phyloP scores from a whole-genome alignment of 2,888 invertebrate species.

The Dicycla oo region DNA sequence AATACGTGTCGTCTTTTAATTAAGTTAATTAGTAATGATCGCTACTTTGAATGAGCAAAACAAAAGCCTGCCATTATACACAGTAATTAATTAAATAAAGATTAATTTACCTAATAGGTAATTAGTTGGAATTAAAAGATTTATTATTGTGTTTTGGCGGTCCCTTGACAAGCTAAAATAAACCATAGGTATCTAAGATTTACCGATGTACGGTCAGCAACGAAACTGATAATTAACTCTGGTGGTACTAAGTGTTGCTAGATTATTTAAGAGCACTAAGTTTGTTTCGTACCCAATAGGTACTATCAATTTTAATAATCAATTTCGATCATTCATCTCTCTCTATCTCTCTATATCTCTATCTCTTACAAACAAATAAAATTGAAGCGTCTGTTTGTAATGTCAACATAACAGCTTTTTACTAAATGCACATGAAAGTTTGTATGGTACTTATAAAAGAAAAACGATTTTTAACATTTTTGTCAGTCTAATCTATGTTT shows the following conservation, averaged over 20 bases:
- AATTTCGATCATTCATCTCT: no score
- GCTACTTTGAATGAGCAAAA: not conserved
- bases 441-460: no score
- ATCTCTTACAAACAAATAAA: no score
- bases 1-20: not conserved
- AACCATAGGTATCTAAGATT: not conserved
- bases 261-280: not conserved
- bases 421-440: no score
- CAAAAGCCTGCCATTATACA: slow-evolving; percentile 12
- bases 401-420: no score
- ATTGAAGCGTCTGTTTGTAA: no score
- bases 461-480: no score
- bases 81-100: slow-evolving; percentile 67
- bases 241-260: not conserved
- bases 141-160: slow-evolving; percentile 62
- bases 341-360: no score
- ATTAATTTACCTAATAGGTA: slow-evolving; percentile 61
- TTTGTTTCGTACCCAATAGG: not conserved
- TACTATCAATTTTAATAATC: no score
- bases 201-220: not conserved
- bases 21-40: not conserved
- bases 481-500: no score
- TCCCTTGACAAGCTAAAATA: slow-evolving; percentile 16
- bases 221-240: not conserved
- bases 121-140: slow-evolving; percentile 59